A percentile compares a stretch with the other conserved stretches of the same genome.
Conservation (phyloP, 2,797 vertebrate species). For the Xenops minutus region DNA sequence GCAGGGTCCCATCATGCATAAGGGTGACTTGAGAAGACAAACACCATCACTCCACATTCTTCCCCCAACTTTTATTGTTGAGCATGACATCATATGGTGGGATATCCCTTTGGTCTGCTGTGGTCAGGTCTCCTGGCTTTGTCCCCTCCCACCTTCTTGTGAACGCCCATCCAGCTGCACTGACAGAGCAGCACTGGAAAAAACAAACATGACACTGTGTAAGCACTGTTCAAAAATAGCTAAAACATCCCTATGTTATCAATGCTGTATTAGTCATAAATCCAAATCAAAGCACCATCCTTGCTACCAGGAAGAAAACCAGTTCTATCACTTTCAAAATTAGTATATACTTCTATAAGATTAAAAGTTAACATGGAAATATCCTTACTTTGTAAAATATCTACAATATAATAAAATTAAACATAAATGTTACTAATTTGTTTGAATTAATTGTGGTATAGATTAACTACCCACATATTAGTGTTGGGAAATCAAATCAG, state of each 20-base stretch:
- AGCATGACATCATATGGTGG: no score
- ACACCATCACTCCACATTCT: neutral
- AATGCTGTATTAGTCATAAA: neutral
- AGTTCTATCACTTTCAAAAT: neutral
- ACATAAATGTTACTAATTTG: neutral
- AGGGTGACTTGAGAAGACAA: neutral
- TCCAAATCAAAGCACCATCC: neutral
- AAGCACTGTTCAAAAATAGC: neutral
- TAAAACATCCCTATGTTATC: neutral
- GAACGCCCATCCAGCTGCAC: no score
- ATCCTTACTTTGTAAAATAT: neutral
- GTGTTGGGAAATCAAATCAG: neutral
- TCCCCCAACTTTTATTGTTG: neutral
- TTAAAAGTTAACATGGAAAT: neutral
- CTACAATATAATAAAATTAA: neutral
- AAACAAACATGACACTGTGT: neutral
- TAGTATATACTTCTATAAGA: neutral
- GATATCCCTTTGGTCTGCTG: neutral
- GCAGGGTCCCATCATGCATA: neutral
- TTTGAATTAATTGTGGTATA: neutral
- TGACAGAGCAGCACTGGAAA: neutral
- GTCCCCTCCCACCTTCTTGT: neutral
- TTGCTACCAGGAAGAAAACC: neutral
- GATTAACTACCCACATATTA: neutral
- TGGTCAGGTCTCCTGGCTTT: neutral